Base-by-base conservation (phyloP, 2,113 vertebrate genomes). In the Cyprinus carpio region DNA sequence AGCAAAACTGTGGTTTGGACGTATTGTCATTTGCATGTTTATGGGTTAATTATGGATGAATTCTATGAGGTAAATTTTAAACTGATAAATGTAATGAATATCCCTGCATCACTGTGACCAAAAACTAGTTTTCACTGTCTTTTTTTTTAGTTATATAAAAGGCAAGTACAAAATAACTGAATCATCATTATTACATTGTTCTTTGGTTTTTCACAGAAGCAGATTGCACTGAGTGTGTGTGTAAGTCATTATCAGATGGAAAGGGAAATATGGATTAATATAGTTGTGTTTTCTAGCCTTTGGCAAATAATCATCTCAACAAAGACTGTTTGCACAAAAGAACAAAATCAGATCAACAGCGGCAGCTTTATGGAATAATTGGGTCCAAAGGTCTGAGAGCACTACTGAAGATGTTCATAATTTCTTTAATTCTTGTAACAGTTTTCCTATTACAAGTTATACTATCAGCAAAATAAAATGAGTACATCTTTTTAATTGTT, bases 11-110 rank as follows among this genome's bases (percentile, higher is more conserved):
- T 40, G 23, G 13, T 64, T 34, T 54, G 69, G 18, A 72, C n/a
- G 20, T 54, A 27, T n/a, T 77, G 9, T 34, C 23, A 34, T 65
- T 65, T 16, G 67, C 49, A 37, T 40, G 13, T 60, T 67, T 37
- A 37, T 71, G 18, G 8, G 4, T 18, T 49, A 67, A 65, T 65
- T 37, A 15, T 78, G 23, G 29, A 29, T 6, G 34, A 62, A 16
- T 62, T 43, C 31, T 40, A 34, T 64, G 37, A 46, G 8, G 8
- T 64, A 18, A 37, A 43, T 43, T 16, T 15, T 31, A 31, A 31
- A 31, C 31, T 62, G 56, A 79, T 16, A 40, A 79, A 43, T 79
- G 76, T n/a, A 79, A 79, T 34, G 29, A 18, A 77, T 75, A 8
- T 16, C n/a, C n/a, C 13, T 79, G 31, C 60, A 2, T 46, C 43